Evolutionary conservation across 2,797 vertebrate species (phyloP).

Genomic region (Philypnodon macrostomus): DNA sequence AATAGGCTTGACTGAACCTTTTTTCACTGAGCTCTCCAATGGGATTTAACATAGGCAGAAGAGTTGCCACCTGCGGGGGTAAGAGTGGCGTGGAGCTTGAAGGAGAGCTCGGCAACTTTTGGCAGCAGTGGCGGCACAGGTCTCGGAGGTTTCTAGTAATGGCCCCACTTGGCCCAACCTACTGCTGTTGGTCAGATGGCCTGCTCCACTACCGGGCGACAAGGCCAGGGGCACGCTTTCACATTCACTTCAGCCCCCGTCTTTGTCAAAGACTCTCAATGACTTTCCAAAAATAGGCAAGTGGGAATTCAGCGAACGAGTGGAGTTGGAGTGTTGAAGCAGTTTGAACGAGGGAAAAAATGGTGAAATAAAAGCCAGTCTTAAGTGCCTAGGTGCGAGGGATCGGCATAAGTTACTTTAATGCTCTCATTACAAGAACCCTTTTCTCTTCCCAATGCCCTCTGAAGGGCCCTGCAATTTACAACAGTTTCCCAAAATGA

Average conservation of each 20-base stretch:
- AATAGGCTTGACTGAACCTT: constrained; percentile 49
- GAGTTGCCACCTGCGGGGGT: constrained; percentile 67
- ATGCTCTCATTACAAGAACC: constrained; percentile 70
- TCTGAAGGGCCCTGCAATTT: constrained; percentile 73
- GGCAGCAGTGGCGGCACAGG: constrained; percentile 46
- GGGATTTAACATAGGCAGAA: constrained; percentile 62
- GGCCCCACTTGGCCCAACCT: constrained; percentile 67
- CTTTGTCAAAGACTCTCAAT: constrained; percentile 80
- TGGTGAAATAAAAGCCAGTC: constrained; percentile 70
- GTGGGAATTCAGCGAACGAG: constrained; percentile 57
- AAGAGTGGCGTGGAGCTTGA: constrained; percentile 69
- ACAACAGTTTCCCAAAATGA: constrained; percentile 60
- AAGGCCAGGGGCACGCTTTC: constrained; percentile 66
- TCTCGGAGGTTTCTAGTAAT: constrained; percentile 67
- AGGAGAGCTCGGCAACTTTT: constrained; percentile 67
- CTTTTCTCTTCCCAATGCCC: constrained; percentile 50
- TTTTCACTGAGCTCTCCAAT: constrained; percentile 46
- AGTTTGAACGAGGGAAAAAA: constrained; percentile 38
- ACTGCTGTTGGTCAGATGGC: constrained; percentile 73
- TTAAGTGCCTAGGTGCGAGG: constrained; percentile 61
- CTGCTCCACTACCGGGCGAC: constrained; percentile 52
- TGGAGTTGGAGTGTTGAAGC: constrained; percentile 27
- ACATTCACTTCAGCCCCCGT: constrained; percentile 64
- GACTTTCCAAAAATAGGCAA: constrained; percentile 72
- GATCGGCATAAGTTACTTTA: constrained; percentile 79